Conservation (phyloP, 2,888 invertebrate species). For the Himalopsyche japonica region DNA sequence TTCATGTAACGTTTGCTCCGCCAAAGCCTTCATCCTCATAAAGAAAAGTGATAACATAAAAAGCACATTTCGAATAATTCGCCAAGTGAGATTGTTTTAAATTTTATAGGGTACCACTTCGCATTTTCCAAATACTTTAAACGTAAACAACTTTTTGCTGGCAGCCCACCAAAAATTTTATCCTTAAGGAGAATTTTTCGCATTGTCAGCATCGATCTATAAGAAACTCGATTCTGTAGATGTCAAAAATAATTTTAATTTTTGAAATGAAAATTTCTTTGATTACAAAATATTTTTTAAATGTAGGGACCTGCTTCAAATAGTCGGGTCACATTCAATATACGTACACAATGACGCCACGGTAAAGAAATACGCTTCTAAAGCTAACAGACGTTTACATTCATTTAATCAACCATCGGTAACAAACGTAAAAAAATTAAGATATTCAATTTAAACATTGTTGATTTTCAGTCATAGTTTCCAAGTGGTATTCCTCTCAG, state of each 20-base stretch:
- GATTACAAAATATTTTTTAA: neutral
- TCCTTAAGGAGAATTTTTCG: neutral
- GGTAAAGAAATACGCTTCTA: too few species aligned
- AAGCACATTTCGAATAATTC: neutral
- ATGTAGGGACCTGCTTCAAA: too few species aligned
- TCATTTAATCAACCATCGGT: too few species aligned
- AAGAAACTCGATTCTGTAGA: neutral
- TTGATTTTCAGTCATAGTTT: too few species aligned
- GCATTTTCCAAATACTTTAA: neutral
- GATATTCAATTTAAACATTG: too few species aligned
- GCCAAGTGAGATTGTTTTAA: constrained; percentile 1
- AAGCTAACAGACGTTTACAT: too few species aligned
- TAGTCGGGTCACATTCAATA: too few species aligned
- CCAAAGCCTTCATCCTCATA: neutral
- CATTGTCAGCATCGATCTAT: neutral
- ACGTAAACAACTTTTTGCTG: neutral
- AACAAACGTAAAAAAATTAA: too few species aligned
- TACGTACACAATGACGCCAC: too few species aligned
- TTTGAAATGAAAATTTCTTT: neutral
- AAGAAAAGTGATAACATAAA: constrained; percentile 1
- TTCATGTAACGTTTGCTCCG: neutral
- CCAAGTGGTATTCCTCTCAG: too few species aligned
- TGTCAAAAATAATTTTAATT: neutral
- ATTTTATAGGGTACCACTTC: neutral
- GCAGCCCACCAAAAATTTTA: neutral